Evolutionary conservation across 2,797 vertebrate genomes (phyloP).

Genomic region (Podarcis siculus): DNA sequence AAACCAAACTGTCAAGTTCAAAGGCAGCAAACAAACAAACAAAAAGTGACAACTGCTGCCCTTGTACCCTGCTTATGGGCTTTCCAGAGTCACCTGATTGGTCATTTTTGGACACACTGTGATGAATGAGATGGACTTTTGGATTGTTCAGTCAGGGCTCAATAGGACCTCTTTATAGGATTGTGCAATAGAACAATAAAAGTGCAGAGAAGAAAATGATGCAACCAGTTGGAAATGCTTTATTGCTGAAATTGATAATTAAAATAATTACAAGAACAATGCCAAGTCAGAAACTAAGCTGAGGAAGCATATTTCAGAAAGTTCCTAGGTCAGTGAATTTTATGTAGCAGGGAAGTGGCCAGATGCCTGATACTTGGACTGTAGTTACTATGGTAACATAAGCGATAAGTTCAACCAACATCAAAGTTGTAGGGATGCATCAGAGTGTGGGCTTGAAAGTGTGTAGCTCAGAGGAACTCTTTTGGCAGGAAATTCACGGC

Average conservation of each 20-base stretch:
- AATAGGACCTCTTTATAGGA: not conserved
- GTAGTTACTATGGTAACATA: constrained; percentile 19
- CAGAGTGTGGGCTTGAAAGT: not conserved
- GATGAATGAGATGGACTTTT: too few species aligned
- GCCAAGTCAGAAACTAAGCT: not conserved
- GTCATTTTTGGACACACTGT: too few species aligned
- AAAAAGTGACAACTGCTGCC: not conserved
- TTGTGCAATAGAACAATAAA: not conserved
- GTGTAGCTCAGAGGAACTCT: not conserved
- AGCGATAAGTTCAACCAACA: not conserved
- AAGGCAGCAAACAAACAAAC: not conserved
- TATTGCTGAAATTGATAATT: not conserved
- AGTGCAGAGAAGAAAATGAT: not conserved
- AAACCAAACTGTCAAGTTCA: not conserved
- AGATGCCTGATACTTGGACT: not conserved
- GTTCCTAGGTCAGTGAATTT: not conserved
- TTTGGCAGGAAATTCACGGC: not conserved
- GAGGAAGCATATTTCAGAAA: not conserved
- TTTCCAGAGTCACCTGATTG: too few species aligned
- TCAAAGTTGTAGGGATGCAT: not conserved
- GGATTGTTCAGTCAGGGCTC: too few species aligned
- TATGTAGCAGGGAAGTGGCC: not conserved
- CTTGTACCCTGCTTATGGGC: too few species aligned
- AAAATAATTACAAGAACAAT: not conserved
- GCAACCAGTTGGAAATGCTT: not conserved